These are phyloP conservation scores for Ectemnius lituratus DNA, from an alignment of 2,888 invertebrate genomes.

Conservation along the genomic window DNA sequence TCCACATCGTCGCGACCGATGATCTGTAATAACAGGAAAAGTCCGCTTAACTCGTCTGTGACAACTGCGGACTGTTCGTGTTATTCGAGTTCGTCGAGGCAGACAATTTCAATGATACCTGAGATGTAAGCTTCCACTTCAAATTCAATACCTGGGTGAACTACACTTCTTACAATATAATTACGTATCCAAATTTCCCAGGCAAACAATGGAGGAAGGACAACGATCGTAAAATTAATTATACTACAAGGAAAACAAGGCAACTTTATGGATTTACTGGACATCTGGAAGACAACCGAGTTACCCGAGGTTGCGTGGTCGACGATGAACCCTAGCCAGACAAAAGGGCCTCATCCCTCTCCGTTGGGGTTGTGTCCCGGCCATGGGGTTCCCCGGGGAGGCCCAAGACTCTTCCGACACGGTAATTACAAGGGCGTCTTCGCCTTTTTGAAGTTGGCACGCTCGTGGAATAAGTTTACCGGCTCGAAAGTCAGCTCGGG, in stretches of 20 bases:
- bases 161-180: too few species aligned
- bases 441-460: slow-evolving; percentile 58
- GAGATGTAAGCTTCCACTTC: too few species aligned
- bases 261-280: neutral
- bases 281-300: neutral
- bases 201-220: neutral
- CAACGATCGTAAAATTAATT: slow-evolving; percentile 20
- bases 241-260: slow-evolving; percentile 32
- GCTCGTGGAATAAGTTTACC: slow-evolving; percentile 60
- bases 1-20: neutral
- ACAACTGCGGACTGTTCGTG: too few species aligned
- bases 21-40: neutral
- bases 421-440: slow-evolving; percentile 52
- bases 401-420: slow-evolving; percentile 34
- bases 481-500: slow-evolving; percentile 49
- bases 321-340: slow-evolving; percentile 25
- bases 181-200: slow-evolving; percentile 10
- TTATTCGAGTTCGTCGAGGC: too few species aligned
- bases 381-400: slow-evolving; percentile 19
- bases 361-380: slow-evolving; percentile 33
- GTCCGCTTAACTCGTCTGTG: neutral
- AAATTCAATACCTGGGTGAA: too few species aligned
- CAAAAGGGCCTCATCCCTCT: slow-evolving; percentile 31
- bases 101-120: too few species aligned
- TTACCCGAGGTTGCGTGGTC: slow-evolving; percentile 5